Evolutionary conservation across 2,797 vertebrate genomes (phyloP).

Genomic region (Clarias fuscus): DNA sequence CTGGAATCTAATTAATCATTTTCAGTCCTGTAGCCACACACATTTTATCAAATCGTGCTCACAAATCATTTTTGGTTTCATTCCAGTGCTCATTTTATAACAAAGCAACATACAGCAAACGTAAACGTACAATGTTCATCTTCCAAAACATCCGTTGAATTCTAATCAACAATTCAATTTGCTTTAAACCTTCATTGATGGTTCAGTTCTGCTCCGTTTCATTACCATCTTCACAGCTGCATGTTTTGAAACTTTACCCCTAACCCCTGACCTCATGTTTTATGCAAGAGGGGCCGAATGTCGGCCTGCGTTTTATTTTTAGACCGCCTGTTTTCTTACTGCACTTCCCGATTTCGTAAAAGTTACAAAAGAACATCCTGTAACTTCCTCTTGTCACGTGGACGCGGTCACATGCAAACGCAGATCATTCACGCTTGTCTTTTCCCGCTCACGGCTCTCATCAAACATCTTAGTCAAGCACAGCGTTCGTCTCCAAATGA

Average conservation of each 20-base stretch:
- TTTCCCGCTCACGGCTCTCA: background rate
- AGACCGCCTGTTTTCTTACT: background rate
- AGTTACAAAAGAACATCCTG: background rate
- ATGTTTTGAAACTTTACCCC: background rate
- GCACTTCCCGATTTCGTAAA: background rate
- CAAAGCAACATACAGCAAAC: background rate
- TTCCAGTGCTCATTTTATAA: background rate
- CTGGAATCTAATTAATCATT: background rate
- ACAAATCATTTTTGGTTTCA: background rate
- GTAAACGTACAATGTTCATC: too few relatives aligned
- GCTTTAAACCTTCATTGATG: too few relatives aligned
- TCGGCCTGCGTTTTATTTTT: background rate
- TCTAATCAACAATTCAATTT: background rate
- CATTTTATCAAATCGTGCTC: background rate
- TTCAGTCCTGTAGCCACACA: background rate
- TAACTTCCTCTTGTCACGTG: background rate
- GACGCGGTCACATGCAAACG: background rate
- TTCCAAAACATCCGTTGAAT: background rate
- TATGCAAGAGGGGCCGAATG: background rate
- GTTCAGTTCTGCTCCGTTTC: background rate
- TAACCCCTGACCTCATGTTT: background rate
- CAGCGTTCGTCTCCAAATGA: background rate
- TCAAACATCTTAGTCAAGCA: background rate
- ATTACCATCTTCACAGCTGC: background rate
- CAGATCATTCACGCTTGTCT: slow-evolving; percentile 14